phyloP scores from a whole-genome alignment of 1,140 invertebrate species.

The Medauroidea extradentata region DNA sequence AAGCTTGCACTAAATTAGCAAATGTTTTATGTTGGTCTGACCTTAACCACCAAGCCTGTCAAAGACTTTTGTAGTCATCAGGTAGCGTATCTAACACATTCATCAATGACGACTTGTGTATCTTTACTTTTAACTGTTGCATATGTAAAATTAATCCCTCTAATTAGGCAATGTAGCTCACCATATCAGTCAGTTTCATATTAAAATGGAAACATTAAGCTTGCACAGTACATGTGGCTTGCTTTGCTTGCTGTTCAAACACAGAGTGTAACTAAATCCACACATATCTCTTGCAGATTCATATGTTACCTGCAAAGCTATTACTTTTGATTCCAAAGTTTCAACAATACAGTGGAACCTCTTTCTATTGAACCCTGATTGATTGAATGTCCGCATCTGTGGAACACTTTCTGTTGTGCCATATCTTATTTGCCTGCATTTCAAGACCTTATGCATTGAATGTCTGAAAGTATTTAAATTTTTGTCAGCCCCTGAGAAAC shows the following conservation, averaged over 20 bases:
- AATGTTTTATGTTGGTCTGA: background rate
- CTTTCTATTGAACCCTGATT: no score
- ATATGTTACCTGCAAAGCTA: background rate
- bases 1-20: background rate
- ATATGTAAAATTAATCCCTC: background rate
- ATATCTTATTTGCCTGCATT: no score
- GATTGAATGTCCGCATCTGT: no score
- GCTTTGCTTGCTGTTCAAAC: background rate
- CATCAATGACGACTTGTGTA: background rate
- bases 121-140: background rate
- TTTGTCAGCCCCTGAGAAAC: no score
- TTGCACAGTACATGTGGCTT: background rate
- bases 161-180: background rate
- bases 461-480: no score
- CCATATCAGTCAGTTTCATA: background rate
- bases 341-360: no score
- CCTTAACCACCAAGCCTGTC: background rate
- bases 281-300: background rate
- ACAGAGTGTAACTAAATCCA: background rate
- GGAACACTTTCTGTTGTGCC: no score
- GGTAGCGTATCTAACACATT: background rate
- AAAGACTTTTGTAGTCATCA: background rate
- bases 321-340: background rate
- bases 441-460: background rate
- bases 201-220: background rate